Base-by-base conservation (phyloP, 2,797 vertebrate genomes). In the Ambastaia sidthimunki region DNA sequence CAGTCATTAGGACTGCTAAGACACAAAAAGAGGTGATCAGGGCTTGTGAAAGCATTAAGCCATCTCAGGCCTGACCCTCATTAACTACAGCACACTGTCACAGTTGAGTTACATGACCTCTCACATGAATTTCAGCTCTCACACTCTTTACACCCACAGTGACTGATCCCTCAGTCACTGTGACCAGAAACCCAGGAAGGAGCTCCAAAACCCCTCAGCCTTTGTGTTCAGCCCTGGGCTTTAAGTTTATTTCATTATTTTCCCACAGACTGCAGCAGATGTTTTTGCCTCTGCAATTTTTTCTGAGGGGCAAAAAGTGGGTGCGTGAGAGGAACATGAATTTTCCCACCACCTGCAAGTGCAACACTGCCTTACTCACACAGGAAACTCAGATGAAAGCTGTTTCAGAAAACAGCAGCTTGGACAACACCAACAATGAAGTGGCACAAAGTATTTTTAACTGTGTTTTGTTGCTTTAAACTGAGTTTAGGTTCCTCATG, bases 71-170 rank as follows among this genome's bases (percentile, higher is more conserved):
- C 31, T 41, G 59, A 76, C 18, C 41, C 74, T 68, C 52, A 47
- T 48, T 75, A 67, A 47, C 72, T 21, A 28, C 47, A 52, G 44
- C 68, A 2, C 52, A 78, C 44, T 82, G 62, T 81, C 60, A 75
- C 67, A 21, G 16, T 63, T 12, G 11, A 82, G 75, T 76, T 86
- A 84, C 84, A 81, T 82, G 85, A 88, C 83, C 76, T 73, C 57
- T 57, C 18, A 11, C 9, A 44, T 44, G 9, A 44, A 79, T 48
- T 85, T 85, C 83, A 81, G 78, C 87, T 86, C 87, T 83, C 87
- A 87, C 76, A 80, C 84, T 75, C 84, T 84, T 78, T 74, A 71
- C 84, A 84, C 81, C 82, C 80, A 86, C 80, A 87, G 76, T 78
- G 68, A 78, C 84, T 70, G 69, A 80, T 28, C 28, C 28, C 28